Percentiles rank a stretch among this genome's conserved stretches.
Conservation (phyloP, 2,797 vertebrate species). For the Erithacus rubecula region DNA sequence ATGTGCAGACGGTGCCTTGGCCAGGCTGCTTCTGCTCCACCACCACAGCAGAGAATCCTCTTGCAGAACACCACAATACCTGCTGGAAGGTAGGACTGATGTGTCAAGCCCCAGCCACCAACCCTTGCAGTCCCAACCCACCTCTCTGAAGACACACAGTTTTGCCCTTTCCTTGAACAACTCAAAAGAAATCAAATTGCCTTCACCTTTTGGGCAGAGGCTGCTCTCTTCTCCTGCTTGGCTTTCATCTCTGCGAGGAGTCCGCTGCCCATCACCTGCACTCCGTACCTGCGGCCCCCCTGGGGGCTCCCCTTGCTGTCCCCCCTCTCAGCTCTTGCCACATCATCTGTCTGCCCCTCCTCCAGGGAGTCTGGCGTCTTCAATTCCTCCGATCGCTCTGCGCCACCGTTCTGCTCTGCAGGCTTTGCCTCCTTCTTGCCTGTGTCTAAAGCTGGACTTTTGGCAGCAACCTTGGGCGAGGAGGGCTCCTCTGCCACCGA, state of each 20-base stretch:
- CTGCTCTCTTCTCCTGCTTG: slow-evolving; percentile 92
- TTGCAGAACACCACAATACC: background rate
- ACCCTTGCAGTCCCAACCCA: background rate
- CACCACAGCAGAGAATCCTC: background rate
- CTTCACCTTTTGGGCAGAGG: slow-evolving; percentile 85
- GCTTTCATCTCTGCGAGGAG: slow-evolving; percentile 97
- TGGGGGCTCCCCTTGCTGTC: slow-evolving; percentile 89
- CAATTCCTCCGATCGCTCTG: slow-evolving; percentile 84
- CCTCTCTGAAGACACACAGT: background rate
- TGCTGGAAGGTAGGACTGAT: background rate
- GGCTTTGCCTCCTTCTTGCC: slow-evolving; percentile 78
- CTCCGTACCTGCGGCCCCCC: slow-evolving; percentile 84
- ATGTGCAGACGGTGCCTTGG: background rate
- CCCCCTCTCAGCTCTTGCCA: slow-evolving; percentile 55
- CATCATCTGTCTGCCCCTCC: slow-evolving; percentile 79
- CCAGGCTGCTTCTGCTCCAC: background rate
- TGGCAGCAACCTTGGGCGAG: slow-evolving; percentile 78
- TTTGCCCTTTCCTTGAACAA: background rate
- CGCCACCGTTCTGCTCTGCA: slow-evolving; percentile 77
- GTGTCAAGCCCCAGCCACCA: background rate
- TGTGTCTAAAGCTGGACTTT: slow-evolving; percentile 78
- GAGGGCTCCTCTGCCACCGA: slow-evolving; percentile 81
- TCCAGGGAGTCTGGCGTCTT: slow-evolving; percentile 88
- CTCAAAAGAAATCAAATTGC: slow-evolving; percentile 7
- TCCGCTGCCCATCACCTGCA: slow-evolving; percentile 93